phyloP scores from a whole-genome alignment of 2,797 vertebrate genomes.

The Myoxocephalus aenaeus region DNA sequence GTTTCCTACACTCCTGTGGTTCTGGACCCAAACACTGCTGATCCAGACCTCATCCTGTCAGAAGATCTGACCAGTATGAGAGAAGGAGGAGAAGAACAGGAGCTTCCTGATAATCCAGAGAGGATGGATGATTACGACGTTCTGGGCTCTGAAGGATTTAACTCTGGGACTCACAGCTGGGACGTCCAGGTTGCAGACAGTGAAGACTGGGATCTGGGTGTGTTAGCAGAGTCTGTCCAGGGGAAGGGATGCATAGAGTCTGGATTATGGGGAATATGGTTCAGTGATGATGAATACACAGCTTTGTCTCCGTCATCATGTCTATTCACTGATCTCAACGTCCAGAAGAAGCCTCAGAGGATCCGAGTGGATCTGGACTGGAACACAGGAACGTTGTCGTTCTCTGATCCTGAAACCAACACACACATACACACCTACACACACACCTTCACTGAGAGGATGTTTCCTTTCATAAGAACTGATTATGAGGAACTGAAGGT shows the following conservation, averaged over 20 bases:
- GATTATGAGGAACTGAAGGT: too few relatives aligned
- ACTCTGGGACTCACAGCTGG: slow-evolving; percentile 12
- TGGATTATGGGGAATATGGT: too few relatives aligned
- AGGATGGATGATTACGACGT: background rate
- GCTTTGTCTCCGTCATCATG: rapidly evolving
- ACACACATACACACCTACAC: background rate
- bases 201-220: too few relatives aligned
- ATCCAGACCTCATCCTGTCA: background rate
- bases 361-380: slow-evolving; percentile 5
- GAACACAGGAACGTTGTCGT: background rate
- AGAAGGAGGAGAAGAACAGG: background rate
- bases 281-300: too few relatives aligned
- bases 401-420: background rate
- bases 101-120: slow-evolving; percentile 8
- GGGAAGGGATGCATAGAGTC: background rate
- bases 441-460: background rate
- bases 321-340: background rate
- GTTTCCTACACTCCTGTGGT: too few relatives aligned
- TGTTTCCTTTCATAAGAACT: too few relatives aligned
- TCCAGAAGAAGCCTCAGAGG: background rate
- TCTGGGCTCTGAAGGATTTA: slow-evolving; percentile 9
- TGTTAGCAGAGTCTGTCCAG: background rate
- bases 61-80: background rate
- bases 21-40: too few relatives aligned
- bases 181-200: background rate